These are phyloP conservation scores for Tokudaia tokunoshimensis DNA, from an alignment of 2,797 vertebrate species.

Conservation along the genomic window DNA sequence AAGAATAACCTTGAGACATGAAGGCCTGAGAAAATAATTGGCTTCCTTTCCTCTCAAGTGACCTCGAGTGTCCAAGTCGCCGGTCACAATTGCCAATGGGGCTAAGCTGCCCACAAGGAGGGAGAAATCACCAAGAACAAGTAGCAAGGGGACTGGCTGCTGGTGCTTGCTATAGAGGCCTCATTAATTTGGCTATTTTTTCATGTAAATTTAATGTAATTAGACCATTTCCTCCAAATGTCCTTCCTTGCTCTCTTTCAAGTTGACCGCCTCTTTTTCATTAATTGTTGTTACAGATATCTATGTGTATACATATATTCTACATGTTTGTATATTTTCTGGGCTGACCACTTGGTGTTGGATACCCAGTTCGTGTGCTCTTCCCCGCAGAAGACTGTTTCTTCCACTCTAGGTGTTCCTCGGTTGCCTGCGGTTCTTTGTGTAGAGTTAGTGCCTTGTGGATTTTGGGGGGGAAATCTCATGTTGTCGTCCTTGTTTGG, in stretches of 20 bases:
- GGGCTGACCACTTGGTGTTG: background rate
- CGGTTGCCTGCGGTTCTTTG: background rate
- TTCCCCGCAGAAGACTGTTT: background rate
- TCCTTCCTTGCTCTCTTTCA: background rate
- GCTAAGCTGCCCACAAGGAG: background rate
- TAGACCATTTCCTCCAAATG: background rate
- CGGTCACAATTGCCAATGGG: conserved; percentile 19
- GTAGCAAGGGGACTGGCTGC: conserved; percentile 46
- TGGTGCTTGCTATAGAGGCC: background rate
- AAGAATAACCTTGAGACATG: conserved; percentile 70
- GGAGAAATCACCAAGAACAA: conserved; percentile 77
- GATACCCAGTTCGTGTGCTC: background rate
- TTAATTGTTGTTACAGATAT: background rate
- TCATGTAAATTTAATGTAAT: background rate
- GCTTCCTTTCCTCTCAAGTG: conserved; percentile 78
- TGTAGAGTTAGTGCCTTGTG: background rate
- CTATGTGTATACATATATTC: background rate
- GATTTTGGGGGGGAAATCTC: too few relatives aligned
- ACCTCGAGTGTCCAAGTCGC: conserved; percentile 67
- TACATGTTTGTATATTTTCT: fast-evolving
- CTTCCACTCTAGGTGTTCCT: background rate
- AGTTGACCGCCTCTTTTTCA: background rate
- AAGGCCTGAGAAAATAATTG: conserved; percentile 84
- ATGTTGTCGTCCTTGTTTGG: background rate
- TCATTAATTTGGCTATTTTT: background rate